A percentile compares a stretch with the other conserved stretches of the same genome.
Evolutionary conservation across 1,140 invertebrate genomes (phyloP).

Genomic region (Caerostris darwini): DNA sequence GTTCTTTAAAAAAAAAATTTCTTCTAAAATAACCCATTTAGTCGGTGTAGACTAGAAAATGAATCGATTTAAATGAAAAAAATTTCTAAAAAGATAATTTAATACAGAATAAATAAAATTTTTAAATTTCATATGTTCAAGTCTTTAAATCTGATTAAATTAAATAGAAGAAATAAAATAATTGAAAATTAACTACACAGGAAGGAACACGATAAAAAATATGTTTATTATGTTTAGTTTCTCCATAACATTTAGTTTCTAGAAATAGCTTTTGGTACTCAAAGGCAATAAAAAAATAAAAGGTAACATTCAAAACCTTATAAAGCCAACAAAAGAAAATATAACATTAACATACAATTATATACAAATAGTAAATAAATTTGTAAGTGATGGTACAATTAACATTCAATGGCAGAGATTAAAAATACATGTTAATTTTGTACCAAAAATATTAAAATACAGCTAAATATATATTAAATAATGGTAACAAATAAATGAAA

Average conservation of each 20-base stretch:
- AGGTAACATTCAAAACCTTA: conserved; percentile 42
- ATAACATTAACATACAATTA: conserved; percentile 33
- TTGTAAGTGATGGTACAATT: background rate
- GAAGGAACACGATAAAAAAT: conserved; percentile 60
- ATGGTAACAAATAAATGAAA: background rate
- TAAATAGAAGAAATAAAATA: too few relatives aligned
- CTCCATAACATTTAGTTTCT: conserved; percentile 45
- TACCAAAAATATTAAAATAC: background rate
- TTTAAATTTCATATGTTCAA: too few relatives aligned
- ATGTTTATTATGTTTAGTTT: conserved; percentile 60
- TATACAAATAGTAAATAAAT: conserved; percentile 32
- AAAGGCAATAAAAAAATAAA: conserved; percentile 11
- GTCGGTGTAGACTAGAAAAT: too few relatives aligned
- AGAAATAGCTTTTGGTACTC: conserved; percentile 47
- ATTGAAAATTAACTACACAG: too few relatives aligned
- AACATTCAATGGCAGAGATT: background rate
- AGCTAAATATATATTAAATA: background rate
- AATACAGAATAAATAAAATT: too few relatives aligned
- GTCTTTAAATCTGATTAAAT: too few relatives aligned
- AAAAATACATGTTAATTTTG: background rate
- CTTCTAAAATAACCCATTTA: too few relatives aligned
- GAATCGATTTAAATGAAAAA: too few relatives aligned
- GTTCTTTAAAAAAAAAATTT: too few relatives aligned
- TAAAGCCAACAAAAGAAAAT: conserved; percentile 33
- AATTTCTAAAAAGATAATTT: too few relatives aligned